These are phyloP conservation scores for Paramuricea clavata DNA, from an alignment of 92 coral and sea anemone species.

Conservation along the genomic window DNA sequence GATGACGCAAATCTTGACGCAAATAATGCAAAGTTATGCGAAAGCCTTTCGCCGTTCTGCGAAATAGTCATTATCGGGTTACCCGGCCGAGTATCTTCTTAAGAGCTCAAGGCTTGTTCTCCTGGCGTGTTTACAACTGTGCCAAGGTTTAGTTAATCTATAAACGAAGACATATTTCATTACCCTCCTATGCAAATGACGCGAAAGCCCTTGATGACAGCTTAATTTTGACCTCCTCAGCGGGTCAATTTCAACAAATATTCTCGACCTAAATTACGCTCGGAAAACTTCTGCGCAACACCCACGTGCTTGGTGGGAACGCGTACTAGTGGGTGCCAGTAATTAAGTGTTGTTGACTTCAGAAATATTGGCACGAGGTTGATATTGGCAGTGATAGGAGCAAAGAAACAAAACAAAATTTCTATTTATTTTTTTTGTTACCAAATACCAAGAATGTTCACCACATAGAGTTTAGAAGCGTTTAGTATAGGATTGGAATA, in stretches of 20 bases:
- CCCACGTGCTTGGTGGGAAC: not conserved
- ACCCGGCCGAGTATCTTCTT: slow-evolving; percentile 5
- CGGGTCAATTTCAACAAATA: slow-evolving; percentile 31
- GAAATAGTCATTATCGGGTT: slow-evolving; percentile 4
- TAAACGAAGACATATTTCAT: slow-evolving; percentile 36
- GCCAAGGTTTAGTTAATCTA: not conserved
- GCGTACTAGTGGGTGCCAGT: no score
- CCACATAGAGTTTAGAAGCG: no score
- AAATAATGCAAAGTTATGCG: not conserved
- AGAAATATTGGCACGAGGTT: no score
- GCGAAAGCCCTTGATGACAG: slow-evolving; percentile 41
- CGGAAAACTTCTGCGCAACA: not conserved
- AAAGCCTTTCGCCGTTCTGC: not conserved
- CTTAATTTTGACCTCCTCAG: slow-evolving; percentile 42
- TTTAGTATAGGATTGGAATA: no score
- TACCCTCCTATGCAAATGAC: slow-evolving; percentile 44
- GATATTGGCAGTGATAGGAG: no score
- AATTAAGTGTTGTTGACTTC: no score
- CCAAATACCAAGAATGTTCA: no score
- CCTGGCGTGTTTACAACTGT: slow-evolving; percentile 5
- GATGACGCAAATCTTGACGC: not conserved
- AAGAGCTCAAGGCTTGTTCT: not conserved
- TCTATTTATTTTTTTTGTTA: no score
- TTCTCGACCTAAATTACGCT: not conserved
- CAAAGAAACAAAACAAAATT: no score